Evolutionary conservation across 1,140 invertebrate species (phyloP), one percentile per base, ranked within the genome.

Genomic region (Acyrthosiphon pisum): DNA sequence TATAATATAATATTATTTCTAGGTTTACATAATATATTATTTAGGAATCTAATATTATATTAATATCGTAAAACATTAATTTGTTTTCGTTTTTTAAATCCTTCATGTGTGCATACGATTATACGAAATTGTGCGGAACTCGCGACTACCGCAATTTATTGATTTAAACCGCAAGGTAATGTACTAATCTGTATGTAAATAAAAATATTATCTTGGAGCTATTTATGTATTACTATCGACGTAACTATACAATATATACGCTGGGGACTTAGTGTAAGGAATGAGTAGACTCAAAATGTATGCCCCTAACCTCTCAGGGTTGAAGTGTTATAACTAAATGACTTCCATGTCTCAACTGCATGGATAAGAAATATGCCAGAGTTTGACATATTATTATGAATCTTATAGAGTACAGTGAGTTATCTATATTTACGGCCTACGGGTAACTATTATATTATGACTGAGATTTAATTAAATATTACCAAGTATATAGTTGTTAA

Each of bases 31-130:
- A 53, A 56, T n/a, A 68, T 26, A 56, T 8, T 26, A 56, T 2
- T 26, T 3, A 30, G 7, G 26, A 60, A 9, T 30, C 22, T 56
- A 11, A 48, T 48, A 50, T 50, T 18, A 18, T 76, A 18, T n/a
- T 76, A n/a, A 6, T n/a, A 76, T 76, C 14, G 14, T 18, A n/a
- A n/a, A 76, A 76, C 3, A 76, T 76, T 35, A 76, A 76, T 76
- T 76, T n/a, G 11, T 76, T 76, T 35, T 76, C n/a, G 60, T 76
- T n/a, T 76, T 76, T 76, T n/a, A 76, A 76, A 76, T 76, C 60
- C n/a, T n/a, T 18, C 60, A 18, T 2, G 4, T 3, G 30, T 76
- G n/a, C 30, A n/a, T n/a, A 6, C 14, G 11, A 6, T 14, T 18
- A n/a, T n/a, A 6, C 14, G 11, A 6, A 76, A 76, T 76, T 76